Conservation (phyloP, 2,888 invertebrate genomes). For the Pediacus dermestoides region DNA sequence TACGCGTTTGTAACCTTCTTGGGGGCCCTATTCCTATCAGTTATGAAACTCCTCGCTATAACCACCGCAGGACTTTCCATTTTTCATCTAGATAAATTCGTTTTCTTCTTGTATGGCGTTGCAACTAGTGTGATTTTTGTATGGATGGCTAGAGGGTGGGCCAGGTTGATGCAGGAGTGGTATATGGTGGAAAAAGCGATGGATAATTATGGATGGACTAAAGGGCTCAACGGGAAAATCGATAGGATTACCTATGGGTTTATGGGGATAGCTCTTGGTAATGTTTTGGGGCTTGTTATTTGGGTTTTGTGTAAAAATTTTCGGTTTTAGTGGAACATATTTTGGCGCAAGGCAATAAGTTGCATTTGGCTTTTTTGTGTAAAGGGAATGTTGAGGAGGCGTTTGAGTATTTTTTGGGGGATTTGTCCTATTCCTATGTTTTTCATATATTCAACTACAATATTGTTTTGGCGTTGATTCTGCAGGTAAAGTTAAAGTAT, state of each 20-base stretch:
- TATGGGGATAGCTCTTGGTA: too few relatives aligned
- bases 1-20: too few relatives aligned
- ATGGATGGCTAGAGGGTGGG: slow-evolving; percentile 26
- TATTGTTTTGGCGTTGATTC: slow-evolving; percentile 18
- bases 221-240: slow-evolving; percentile 23
- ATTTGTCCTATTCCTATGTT: slow-evolving; percentile 22
- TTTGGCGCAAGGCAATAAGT: slow-evolving; percentile 21
- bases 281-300: too few relatives aligned
- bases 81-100: too few relatives aligned
- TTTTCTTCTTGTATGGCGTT: too few relatives aligned
- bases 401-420: slow-evolving; percentile 23
- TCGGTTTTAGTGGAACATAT: slow-evolving; percentile 22
- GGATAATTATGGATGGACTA: slow-evolving; percentile 30
- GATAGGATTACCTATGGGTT: too few relatives aligned
- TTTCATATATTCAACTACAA: slow-evolving; percentile 22
- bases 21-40: too few relatives aligned
- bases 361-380: slow-evolving; percentile 19
- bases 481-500: slow-evolving; percentile 22
- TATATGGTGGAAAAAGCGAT: slow-evolving; percentile 28
- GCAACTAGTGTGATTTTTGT: too few relatives aligned
- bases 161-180: slow-evolving; percentile 28
- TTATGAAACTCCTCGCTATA: background rate
- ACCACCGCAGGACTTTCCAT: too few relatives aligned
- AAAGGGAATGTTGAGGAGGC: slow-evolving; percentile 17
- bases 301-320: slow-evolving; percentile 9